Base-by-base conservation (phyloP, 2,888 invertebrate species). In the Chrysolina americana region DNA sequence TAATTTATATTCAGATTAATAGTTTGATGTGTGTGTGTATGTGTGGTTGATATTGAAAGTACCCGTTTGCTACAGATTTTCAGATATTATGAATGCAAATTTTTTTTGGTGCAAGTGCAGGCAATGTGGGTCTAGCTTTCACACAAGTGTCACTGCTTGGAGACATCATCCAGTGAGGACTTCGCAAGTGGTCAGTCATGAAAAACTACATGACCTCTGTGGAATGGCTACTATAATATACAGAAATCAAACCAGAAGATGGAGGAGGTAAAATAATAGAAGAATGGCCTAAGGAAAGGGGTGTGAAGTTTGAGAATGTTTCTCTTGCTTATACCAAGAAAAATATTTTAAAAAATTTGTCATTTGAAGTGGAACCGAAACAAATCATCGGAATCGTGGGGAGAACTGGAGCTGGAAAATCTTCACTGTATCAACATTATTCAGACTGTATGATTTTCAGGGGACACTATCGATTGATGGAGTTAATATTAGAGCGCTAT, bases 131-230 rank as follows among this genome's bases (percentile, higher is more conserved):
- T 44, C 86, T 95, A 68, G 95, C 94, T 15, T 93, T 95, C 75
- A 94, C 94, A 0, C 94, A 95, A 85, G 93, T 94, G n/a, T 93
- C 95, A 87, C 91, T 92, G 0, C 90, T 95, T 73, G 94, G 94
- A 0, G 93, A 93, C n/a, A 87, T 88, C 86, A 78, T 91, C 81
- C 91, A 91, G 84, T 91, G 90, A 90, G 90, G 89, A 2, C 89
- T 91, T 47, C 90, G 97, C 5, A 96, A 96, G 86, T 96, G 96
- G 80, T 95, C 97, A 53, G 97, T 97, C 86, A 86, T 85, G 19
- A 87, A 87, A 86, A 96, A 95, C 83, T 93, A 93, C 79, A 95
- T 96, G 95, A 96, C 95, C 5, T 94, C 95, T 10, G 96, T 98
- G 0, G 98, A 98, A 88, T 91, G 97, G 86, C 91, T 94, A 0